Conservation (phyloP, 2,113 vertebrate genomes). For the Centropristis striata region DNA sequence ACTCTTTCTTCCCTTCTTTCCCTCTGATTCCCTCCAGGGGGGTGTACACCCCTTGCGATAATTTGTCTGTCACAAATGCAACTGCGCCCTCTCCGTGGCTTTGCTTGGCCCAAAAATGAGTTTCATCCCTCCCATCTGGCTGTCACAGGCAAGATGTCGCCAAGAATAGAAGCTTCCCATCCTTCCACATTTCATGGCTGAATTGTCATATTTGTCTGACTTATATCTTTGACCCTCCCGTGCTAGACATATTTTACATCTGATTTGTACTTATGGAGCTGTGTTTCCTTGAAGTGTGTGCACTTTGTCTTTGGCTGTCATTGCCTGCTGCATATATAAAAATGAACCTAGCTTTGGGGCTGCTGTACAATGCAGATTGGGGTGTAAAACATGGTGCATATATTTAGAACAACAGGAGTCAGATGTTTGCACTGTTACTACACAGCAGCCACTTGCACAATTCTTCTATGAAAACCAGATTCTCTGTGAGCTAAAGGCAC, state of each 20-base stretch:
- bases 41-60: constrained; percentile 69
- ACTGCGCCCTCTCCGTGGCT: constrained; percentile 72
- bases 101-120: constrained; percentile 74
- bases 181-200: constrained; percentile 78
- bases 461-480: constrained; percentile 59
- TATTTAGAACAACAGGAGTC: constrained; percentile 72
- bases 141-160: constrained; percentile 72
- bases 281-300: constrained; percentile 38
- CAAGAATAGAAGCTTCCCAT: constrained; percentile 79
- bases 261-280: constrained; percentile 68
- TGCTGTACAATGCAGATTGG: constrained; percentile 45
- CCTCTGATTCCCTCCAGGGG: constrained; percentile 54
- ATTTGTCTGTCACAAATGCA: constrained; percentile 82
- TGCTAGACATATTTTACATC: constrained; percentile 71
- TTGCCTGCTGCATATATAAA: constrained; percentile 49
- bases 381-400: constrained; percentile 55
- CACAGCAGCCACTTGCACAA: constrained; percentile 37
- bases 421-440: constrained; percentile 44
- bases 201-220: constrained; percentile 74
- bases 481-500: constrained; percentile 70
- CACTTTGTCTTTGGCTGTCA: constrained; percentile 59
- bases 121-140: constrained; percentile 80
- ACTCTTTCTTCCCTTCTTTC: constrained; percentile 61
- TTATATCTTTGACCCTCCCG: constrained; percentile 70
- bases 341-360: constrained; percentile 48